phyloP scores from a whole-genome alignment of 2,888 invertebrate species.

The Furcula furcula region DNA sequence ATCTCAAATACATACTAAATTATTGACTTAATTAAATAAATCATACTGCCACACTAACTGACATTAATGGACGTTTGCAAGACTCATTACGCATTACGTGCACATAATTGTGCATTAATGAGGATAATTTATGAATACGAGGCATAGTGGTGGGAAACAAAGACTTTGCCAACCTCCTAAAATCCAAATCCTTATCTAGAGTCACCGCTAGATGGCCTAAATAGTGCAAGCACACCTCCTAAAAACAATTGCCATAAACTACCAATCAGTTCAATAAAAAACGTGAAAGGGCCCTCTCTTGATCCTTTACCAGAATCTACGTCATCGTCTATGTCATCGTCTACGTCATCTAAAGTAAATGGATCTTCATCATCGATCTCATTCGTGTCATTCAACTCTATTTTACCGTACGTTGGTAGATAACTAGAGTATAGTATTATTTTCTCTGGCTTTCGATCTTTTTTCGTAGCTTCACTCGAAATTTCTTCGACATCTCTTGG shows the following conservation, averaged over 20 bases:
- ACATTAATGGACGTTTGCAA: too few species aligned
- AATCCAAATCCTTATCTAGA: too few species aligned
- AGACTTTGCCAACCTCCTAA: too few species aligned
- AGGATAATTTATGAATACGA: too few species aligned
- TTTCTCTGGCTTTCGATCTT: slow-evolving; percentile 67
- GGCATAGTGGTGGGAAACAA: too few species aligned
- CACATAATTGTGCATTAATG: too few species aligned
- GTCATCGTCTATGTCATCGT: slow-evolving; percentile 30
- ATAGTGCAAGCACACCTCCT: slow-evolving; percentile 52
- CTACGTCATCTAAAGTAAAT: neutral
- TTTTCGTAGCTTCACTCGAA: slow-evolving; percentile 47
- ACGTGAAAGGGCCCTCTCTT: slow-evolving; percentile 46
- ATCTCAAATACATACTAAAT: too few species aligned
- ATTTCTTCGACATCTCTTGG: slow-evolving; percentile 64
- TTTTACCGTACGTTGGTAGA: slow-evolving; percentile 33
- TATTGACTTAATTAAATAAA: too few species aligned
- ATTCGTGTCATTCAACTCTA: slow-evolving; percentile 1
- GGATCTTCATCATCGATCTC: neutral
- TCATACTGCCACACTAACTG: too few species aligned
- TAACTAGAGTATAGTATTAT: slow-evolving; percentile 55
- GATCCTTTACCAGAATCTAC: slow-evolving; percentile 29
- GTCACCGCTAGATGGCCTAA: slow-evolving; percentile 30
- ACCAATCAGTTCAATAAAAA: slow-evolving; percentile 55
- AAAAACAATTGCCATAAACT: slow-evolving; percentile 58
- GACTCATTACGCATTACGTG: too few species aligned